Evolutionary conservation across 2,888 invertebrate species (phyloP), one percentile per base, ranked within the genome.

Genomic region (Helobdella robusta): DNA sequence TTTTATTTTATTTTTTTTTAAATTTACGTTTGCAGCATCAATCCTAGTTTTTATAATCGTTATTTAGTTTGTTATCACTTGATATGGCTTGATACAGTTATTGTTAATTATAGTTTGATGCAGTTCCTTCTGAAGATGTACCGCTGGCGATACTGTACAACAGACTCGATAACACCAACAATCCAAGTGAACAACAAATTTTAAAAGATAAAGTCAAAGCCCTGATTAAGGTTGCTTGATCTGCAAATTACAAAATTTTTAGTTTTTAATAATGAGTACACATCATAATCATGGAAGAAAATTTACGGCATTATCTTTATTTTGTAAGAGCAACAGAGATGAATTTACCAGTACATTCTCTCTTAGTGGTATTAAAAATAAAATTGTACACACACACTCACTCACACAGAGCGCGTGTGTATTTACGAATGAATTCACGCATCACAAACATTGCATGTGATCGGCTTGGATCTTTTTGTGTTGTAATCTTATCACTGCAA

Each of bases 101-200:
- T n/a, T n/a, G n/a, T 36, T 66, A 11, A 1, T 66, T 44, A 8
- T 25, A 71, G 71, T 30, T 64, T 28, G 79, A 80, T 73, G 78
- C 79, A 40, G 79, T 81, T 5, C 73, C 75, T 8, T 77, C 78
- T 40, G 77, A 75, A 56, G 80, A 82, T 70, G 81, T 81, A 1
- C 78, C 79, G 4, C 66, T 80, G 36, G 76, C 74, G 35, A 75
- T 80, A 56, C 73, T 81, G 25, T 72, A 77, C 59, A 72, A 74
- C 36, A 75, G 76, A 68, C 69, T 80, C 66, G 70, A 72, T 32
- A 59, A 62, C 3, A 74, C 76, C 23, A 68, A 67, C 50, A 73
- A 73, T 52, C 69, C 70, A 6, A 70, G 72, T 35, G 70, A 74
- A 67, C 70, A 70, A 61, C 48, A 67, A 65, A 64, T 72, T 25